These are phyloP conservation scores for Gymnoscopelus microlampas DNA, from an alignment of 2,797 vertebrate genomes.

Conservation along the genomic window DNA sequence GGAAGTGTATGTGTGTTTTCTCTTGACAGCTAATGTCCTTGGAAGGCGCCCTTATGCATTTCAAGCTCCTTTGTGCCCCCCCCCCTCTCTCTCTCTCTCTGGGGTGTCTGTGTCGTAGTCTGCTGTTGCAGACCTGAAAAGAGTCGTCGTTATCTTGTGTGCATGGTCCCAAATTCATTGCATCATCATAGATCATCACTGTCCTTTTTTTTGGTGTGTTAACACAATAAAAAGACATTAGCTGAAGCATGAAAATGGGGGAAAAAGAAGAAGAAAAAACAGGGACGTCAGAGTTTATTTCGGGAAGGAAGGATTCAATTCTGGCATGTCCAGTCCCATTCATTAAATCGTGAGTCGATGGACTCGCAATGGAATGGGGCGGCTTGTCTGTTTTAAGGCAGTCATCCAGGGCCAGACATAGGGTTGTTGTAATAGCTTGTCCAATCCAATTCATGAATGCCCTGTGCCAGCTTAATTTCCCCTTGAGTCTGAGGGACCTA, in stretches of 20 bases:
- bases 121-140: too few relatives aligned
- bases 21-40: too few relatives aligned
- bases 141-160: background rate
- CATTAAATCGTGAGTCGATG: conserved; percentile 17
- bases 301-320: background rate
- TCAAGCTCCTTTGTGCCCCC: too few relatives aligned
- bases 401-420: conserved; percentile 10
- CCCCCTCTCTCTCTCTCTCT: too few relatives aligned
- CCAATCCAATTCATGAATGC: conserved; percentile 46
- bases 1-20: too few relatives aligned
- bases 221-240: background rate
- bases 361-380: conserved; percentile 22
- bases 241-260: background rate
- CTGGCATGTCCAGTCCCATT: background rate
- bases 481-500: conserved; percentile 29
- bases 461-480: conserved; percentile 29
- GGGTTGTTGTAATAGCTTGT: conserved; percentile 35
- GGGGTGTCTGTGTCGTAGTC: too few relatives aligned
- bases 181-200: background rate
- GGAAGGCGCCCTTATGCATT: too few relatives aligned
- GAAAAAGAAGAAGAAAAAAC: background rate
- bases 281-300: conserved; percentile 6
- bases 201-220: background rate
- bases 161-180: background rate
- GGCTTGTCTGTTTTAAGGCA: conserved; percentile 26